Evolutionary conservation across 2,888 invertebrate species (phyloP), one percentile per base, ranked within the genome.

Genomic region (Hipparchia semele): DNA sequence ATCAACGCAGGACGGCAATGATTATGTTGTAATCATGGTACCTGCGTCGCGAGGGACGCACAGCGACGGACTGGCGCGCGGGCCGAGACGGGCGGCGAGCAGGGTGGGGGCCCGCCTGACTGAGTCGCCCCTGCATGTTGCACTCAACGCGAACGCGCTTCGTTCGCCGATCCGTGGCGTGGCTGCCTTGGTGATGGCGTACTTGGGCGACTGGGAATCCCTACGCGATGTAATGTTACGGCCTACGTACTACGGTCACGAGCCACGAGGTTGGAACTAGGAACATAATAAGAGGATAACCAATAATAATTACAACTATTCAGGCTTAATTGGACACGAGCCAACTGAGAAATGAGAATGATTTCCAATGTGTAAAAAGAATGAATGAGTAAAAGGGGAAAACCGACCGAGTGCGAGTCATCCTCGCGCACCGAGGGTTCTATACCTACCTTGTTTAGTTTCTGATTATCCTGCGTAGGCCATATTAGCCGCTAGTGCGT

Each of bases 21-120:
- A 81, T 78, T 81, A 83, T 82, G 82, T 83, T 77, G 77, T 79
- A 78, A 80, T 58, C 85, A 87, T 87, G 82, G 83, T 88, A 90
- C 89, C 83, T 88, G 91, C 91, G 92, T 85, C 90, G 86, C 89
- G 88, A 90, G 88, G 88, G 90, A 92, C 92, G 92, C 92, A 87
- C 91, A 83, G 87, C 89, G 90, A 86, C 91, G 84, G 84, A 92
- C 92, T 93, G 91, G 90, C 91, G 87, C 79, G 79, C 80, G 80
- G 80, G 76, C 78, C 76, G 80, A 75, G 80, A 73, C 84, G 80
- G 81, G 79, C 81, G 79, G 81, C 81, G 80, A 87, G 86, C 85
- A 87, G 87, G 88, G 90, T 87, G 90, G 91, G 91, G 90, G 88
- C 88, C 87, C 86, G 89, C 85, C 85, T 84, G 87, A 84, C 85